Percentiles rank a stretch among this genome's conserved stretches.
Evolutionary conservation across 64 coral and sea anemone genomes (phyloP).

Genomic region (Montipora sp.): DNA sequence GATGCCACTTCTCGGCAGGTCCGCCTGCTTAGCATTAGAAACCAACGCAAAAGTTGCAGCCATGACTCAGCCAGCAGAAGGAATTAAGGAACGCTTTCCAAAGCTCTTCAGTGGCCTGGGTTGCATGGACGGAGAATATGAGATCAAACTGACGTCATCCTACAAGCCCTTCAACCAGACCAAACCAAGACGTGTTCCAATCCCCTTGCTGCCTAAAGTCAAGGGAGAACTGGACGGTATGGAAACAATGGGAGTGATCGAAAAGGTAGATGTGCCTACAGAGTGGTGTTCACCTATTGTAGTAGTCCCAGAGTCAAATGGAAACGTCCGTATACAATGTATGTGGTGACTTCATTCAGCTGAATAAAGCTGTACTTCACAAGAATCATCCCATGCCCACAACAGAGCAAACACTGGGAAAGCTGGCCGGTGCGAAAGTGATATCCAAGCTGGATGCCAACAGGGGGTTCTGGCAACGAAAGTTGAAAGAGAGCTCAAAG

Average conservation of each 20-base stretch:
- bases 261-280: constrained; percentile 23
- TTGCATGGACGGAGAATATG: constrained; percentile 59
- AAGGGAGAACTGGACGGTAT: no score
- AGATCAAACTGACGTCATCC: constrained; percentile 18
- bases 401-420: not conserved
- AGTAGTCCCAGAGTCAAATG: constrained; percentile 38
- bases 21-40: constrained; percentile 22
- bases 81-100: constrained; percentile 8
- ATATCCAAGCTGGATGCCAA: not conserved
- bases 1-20: not conserved
- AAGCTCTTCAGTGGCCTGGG: constrained; percentile 60
- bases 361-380: not conserved
- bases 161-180: constrained; percentile 19
- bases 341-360: not conserved
- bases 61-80: constrained; percentile 1
- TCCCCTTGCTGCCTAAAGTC: not conserved
- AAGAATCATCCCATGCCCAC: not conserved
- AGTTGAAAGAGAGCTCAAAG: not conserved
- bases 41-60: constrained; percentile 35
- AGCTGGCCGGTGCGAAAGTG: not conserved
- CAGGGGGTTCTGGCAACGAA: not conserved
- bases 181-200: constrained; percentile 12
- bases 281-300: constrained; percentile 57
- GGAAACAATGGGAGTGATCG: no score
- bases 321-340: not conserved